A percentile compares a stretch with the other conserved stretches of the same genome.
These are phyloP conservation scores for Aix galericulata DNA, from an alignment of 2,113 vertebrate species.

Conservation along the genomic window DNA sequence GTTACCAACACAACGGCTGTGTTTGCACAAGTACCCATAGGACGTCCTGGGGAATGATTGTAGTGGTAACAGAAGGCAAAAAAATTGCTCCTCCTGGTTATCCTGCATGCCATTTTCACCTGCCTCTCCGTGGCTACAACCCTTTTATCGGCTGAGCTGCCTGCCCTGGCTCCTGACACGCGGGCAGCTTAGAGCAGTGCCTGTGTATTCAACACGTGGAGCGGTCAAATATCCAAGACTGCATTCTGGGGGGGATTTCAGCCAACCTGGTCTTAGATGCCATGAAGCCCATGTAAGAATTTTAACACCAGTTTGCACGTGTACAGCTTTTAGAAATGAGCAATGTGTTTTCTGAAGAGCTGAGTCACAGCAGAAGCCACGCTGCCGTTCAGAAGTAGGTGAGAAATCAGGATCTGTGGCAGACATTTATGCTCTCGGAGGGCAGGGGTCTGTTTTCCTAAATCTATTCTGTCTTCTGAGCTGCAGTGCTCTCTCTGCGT, in stretches of 20 bases:
- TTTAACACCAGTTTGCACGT: neutral
- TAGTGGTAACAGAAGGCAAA: neutral
- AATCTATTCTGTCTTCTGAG: neutral
- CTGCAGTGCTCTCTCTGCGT: neutral
- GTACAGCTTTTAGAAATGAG: neutral
- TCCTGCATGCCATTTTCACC: neutral
- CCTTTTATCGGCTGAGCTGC: neutral
- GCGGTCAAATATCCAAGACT: rapidly evolving
- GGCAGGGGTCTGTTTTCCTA: neutral
- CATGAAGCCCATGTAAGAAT: neutral
- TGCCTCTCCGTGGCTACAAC: neutral
- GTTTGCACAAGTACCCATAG: neutral
- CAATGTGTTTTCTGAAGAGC: neutral
- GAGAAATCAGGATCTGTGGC: conserved; percentile 5
- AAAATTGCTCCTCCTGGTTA: neutral
- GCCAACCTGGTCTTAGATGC: neutral
- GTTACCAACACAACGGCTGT: neutral
- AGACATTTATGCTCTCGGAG: neutral
- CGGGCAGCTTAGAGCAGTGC: neutral
- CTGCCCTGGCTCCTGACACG: neutral
- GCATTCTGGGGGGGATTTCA: neutral
- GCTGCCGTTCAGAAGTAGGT: neutral
- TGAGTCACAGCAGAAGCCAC: neutral
- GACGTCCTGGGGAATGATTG: neutral
- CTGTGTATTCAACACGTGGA: too few species aligned